phyloP scores from a whole-genome alignment of 2,113 vertebrate genomes.

The Hippocampus barbouri region DNA sequence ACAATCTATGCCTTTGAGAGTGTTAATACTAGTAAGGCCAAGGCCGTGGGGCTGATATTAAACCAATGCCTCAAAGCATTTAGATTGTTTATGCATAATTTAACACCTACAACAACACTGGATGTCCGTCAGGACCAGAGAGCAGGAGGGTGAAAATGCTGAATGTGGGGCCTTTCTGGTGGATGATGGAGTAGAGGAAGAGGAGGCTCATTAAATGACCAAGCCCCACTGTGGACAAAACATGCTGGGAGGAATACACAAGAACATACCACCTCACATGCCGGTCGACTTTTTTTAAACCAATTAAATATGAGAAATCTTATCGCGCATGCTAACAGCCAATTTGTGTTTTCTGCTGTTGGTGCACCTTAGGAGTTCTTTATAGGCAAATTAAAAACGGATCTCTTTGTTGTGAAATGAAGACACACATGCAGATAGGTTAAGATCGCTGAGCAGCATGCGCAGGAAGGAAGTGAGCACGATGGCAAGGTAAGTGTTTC shows the following conservation, averaged over 20 bases:
- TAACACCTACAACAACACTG: slow-evolving; percentile 72
- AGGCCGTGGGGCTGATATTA: slow-evolving; percentile 65
- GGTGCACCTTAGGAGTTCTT: slow-evolving; percentile 58
- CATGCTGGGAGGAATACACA: slow-evolving; percentile 49
- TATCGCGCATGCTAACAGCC: slow-evolving; percentile 56
- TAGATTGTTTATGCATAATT: slow-evolving; percentile 76
- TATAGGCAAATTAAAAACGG: slow-evolving; percentile 51
- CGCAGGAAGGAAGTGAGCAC: slow-evolving; percentile 9
- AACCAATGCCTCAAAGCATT: slow-evolving; percentile 75
- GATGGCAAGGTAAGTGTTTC: slow-evolving; percentile 16
- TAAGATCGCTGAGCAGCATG: slow-evolving; percentile 20
- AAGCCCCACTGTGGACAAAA: slow-evolving; percentile 62
- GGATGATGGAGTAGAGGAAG: slow-evolving; percentile 67
- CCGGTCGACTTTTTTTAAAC: slow-evolving; percentile 50
- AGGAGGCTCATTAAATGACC: slow-evolving; percentile 71
- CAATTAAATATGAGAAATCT: slow-evolving; percentile 75
- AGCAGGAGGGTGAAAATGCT: slow-evolving; percentile 65
- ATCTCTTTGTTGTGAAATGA: slow-evolving; percentile 36
- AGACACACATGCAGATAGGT: slow-evolving; percentile 25
- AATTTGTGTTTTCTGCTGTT: slow-evolving; percentile 61
- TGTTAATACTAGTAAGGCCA: slow-evolving; percentile 58
- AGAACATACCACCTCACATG: slow-evolving; percentile 48
- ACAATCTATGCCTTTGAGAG: slow-evolving; percentile 55
- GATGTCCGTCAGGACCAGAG: slow-evolving; percentile 53
- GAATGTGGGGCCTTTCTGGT: slow-evolving; percentile 62